A percentile compares a stretch with the other conserved stretches of the same genome.
Evolutionary conservation across 2,113 vertebrate genomes (phyloP).

Genomic region (Oriolus oriolus): DNA sequence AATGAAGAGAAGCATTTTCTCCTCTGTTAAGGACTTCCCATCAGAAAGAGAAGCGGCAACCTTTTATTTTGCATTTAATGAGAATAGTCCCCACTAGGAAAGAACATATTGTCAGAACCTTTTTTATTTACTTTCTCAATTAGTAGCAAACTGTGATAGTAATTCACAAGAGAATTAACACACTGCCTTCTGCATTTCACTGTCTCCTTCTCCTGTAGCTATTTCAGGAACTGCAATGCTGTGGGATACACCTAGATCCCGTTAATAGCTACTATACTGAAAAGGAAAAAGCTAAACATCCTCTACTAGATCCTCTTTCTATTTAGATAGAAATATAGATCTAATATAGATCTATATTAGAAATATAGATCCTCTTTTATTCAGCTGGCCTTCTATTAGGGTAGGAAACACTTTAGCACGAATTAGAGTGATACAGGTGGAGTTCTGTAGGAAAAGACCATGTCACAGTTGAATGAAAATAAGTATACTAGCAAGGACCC

Average conservation of each 20-base stretch:
- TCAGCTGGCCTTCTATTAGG: background rate
- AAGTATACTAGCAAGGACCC: background rate
- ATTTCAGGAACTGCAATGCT: constrained; percentile 46
- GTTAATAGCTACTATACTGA: background rate
- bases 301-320: background rate
- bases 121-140: constrained; percentile 75
- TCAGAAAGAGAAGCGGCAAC: background rate
- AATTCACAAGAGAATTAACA: constrained; percentile 70
- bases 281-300: background rate
- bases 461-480: background rate
- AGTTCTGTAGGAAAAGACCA: background rate
- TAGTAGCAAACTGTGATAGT: constrained; percentile 71
- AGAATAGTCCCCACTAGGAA: constrained; percentile 51
- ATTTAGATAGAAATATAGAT: background rate
- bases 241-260: constrained; percentile 41
- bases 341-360: background rate
- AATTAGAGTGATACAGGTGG: background rate
- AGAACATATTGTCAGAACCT: constrained; percentile 61
- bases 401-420: background rate
- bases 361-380: background rate
- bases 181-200: constrained; percentile 55
- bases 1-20: constrained; percentile 4
- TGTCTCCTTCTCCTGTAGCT: constrained; percentile 47
- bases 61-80: constrained; percentile 54
- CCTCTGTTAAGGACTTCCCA: constrained; percentile 44